A percentile compares a stretch with the other conserved stretches of the same genome.
These are phyloP conservation scores for Drosophila acutilabella DNA, from an alignment of 2,888 invertebrate genomes.

Conservation along the genomic window DNA sequence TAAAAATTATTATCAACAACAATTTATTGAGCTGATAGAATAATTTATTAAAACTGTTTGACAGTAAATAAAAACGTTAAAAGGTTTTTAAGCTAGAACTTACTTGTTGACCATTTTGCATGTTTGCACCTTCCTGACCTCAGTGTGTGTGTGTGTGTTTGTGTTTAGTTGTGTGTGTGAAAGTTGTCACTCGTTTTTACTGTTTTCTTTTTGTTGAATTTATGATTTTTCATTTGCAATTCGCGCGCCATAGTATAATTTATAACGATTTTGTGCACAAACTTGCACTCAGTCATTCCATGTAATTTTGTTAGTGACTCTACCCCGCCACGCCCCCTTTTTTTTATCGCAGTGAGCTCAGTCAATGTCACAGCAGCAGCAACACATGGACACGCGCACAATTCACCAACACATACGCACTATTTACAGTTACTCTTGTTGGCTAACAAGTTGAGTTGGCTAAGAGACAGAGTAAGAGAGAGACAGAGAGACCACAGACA, in stretches of 20 bases:
- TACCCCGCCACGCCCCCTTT: slow-evolving; percentile 3
- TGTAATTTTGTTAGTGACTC: slow-evolving; percentile 30
- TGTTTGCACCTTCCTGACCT: not conserved
- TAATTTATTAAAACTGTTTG: not conserved
- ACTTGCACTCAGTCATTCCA: slow-evolving; percentile 43
- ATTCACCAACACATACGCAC: slow-evolving; percentile 71
- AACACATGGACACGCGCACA: slow-evolving; percentile 68
- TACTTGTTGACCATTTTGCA: slow-evolving; percentile 43
- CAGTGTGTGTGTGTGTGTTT: slow-evolving; percentile 4
- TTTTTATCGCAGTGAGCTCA: slow-evolving; percentile 9
- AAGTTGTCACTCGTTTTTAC: slow-evolving; percentile 47
- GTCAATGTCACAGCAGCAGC: slow-evolving; percentile 65
- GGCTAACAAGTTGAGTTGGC: slow-evolving; percentile 67
- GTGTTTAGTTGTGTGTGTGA: slow-evolving; percentile 18
- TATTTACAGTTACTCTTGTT: slow-evolving; percentile 68
- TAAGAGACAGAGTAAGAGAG: too few relatives aligned
- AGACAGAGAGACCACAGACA: slow-evolving; percentile 32
- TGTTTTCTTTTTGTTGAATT: slow-evolving; percentile 21
- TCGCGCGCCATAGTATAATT: slow-evolving; percentile 50
- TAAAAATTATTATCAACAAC: not conserved
- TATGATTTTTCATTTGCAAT: slow-evolving; percentile 36
- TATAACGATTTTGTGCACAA: slow-evolving; percentile 48
- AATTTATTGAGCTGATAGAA: not conserved
- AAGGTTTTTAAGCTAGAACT: slow-evolving; percentile 21
- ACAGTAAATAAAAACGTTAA: not conserved